Evolutionary conservation across 1,140 invertebrate species (phyloP), one percentile per base, ranked within the genome.

Genomic region (Adoxophyes honmai): DNA sequence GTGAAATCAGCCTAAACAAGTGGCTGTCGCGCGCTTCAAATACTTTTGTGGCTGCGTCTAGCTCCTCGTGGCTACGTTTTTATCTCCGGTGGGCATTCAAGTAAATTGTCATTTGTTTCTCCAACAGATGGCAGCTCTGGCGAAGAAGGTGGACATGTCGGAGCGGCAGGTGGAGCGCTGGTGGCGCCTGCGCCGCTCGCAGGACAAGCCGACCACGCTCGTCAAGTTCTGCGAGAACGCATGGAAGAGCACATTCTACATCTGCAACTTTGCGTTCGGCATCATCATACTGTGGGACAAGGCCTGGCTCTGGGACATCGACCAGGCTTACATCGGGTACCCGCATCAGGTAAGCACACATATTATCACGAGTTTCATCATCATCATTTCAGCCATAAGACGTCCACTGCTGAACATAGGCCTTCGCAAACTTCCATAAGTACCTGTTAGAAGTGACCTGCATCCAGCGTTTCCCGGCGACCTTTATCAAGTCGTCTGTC

Each of bases 231-330:
- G 94, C 75, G 97, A 98, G 89, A 96, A 94, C 78, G 92, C 93
- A 83, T 99, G 97, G 97, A 90, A 96, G 67, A 97, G 94, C 82
- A 89, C 94, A 1, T 98, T 98, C 90, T 98, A 99, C 86, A 84
- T 93, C 7, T 93, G 91, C 76, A 94, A 94, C 44, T 98, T 98
- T 80, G 87, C 92, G 8, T 98, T 94, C 90, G 98, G 97, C 10
- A 67, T 96, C 18, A 91, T 93, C 70, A 91, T 95, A 61, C 89
- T 99, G 33, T 98, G 96, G 96, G 93, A 97, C 83, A 99, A 99
- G 89, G 91, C 94, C 10, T 99, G 97, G 96, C 90, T 99, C 60
- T 98, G 95, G 96, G 94, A 98, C 74, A 97, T 98, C 44, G 95
- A 95, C 42, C 81, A 96, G 70, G 98, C 97, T 83, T 99, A 97